These are phyloP conservation scores for Lonchura striata DNA, from an alignment of 2,113 vertebrate genomes.

Conservation along the genomic window DNA sequence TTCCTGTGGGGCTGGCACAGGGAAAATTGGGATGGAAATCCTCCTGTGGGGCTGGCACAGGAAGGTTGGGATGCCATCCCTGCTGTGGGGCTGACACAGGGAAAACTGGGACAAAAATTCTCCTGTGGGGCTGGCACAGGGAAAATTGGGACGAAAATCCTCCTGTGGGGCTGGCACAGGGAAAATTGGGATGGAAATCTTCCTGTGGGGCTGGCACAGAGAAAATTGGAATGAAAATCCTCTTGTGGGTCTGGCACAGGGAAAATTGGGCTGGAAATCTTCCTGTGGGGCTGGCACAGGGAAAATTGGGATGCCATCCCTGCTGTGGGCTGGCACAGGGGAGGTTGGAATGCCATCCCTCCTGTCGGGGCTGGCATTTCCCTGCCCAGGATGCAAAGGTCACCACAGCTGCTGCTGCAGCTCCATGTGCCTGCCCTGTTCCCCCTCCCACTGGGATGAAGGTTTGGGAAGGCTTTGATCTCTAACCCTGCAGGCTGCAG, in stretches of 20 bases:
- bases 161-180: neutral
- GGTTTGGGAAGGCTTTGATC: neutral
- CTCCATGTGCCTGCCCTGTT: neutral
- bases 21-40: neutral
- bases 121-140: neutral
- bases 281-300: neutral
- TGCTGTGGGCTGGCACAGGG: neutral
- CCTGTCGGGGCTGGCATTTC: conserved; percentile 23
- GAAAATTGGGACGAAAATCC: neutral
- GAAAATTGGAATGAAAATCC: neutral
- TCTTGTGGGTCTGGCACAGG: neutral
- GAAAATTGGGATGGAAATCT: neutral
- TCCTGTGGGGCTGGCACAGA: neutral
- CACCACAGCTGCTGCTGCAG: neutral
- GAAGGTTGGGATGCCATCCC: no score
- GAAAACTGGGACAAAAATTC: no score
- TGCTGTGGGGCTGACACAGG: no score
- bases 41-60: neutral
- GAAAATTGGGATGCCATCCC: neutral
- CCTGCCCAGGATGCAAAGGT: neutral
- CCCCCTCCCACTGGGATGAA: neutral
- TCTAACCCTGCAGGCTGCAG: neutral
- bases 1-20: neutral
- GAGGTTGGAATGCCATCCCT: neutral
- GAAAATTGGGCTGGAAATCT: neutral